Evolutionary conservation across 2,888 invertebrate genomes (phyloP).

Genomic region (Abscondita cerata): DNA sequence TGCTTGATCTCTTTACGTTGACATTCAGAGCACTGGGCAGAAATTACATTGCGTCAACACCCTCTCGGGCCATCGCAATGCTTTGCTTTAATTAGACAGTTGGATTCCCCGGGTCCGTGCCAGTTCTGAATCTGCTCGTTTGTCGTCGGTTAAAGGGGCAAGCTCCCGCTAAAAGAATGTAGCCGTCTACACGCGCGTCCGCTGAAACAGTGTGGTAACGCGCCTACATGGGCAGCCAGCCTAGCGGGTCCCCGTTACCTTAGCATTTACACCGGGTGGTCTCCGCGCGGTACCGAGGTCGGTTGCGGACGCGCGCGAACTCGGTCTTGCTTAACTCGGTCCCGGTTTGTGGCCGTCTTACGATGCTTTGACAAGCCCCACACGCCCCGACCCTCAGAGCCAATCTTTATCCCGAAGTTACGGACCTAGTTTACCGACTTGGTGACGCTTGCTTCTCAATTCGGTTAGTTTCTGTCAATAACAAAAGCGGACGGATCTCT

Average conservation of each 20-base stretch:
- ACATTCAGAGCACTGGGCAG: too few species aligned
- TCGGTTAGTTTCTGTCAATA: too few species aligned
- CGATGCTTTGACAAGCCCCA: constrained; percentile 64
- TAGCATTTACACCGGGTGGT: constrained; percentile 54
- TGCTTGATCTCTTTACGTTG: too few species aligned
- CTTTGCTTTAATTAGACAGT: constrained; percentile 73
- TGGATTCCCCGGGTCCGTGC: constrained; percentile 62
- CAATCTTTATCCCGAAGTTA: constrained; percentile 76
- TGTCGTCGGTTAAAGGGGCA: constrained; percentile 55
- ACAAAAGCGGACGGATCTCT: too few species aligned
- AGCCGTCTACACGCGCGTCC: not conserved
- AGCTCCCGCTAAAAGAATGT: constrained; percentile 55
- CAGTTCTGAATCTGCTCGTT: constrained; percentile 63
- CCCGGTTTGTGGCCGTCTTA: constrained; percentile 47
- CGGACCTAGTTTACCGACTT: constrained; percentile 73
- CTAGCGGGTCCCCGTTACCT: constrained; percentile 38
- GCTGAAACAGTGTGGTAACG: constrained; percentile 61
- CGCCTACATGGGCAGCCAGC: constrained; percentile 55
- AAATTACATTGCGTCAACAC: constrained; percentile 44
- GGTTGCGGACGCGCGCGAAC: constrained; percentile 25
- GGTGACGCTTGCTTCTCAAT: too few species aligned
- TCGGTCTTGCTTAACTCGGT: constrained; percentile 38
- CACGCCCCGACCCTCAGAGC: constrained; percentile 72
- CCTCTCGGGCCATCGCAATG: constrained; percentile 70
- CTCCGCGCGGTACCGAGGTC: constrained; percentile 58